These are phyloP conservation scores for Rhinolophus ferrumequinum DNA, from an alignment of 2,113 vertebrate species.

Conservation along the genomic window DNA sequence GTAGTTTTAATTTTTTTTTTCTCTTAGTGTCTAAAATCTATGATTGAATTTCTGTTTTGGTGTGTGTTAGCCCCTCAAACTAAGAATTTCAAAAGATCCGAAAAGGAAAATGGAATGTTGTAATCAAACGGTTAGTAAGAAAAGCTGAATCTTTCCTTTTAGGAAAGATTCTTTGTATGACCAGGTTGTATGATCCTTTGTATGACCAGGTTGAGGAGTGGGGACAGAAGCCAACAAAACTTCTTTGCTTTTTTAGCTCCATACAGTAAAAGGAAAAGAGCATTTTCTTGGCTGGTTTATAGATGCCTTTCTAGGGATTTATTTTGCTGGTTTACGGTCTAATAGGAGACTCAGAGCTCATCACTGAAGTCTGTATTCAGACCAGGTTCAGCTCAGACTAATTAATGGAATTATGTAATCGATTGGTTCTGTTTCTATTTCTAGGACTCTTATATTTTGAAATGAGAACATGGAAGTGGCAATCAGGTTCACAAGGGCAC, in stretches of 20 bases:
- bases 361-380: not conserved
- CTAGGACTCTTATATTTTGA: slow-evolving; percentile 56
- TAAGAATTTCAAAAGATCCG: not conserved
- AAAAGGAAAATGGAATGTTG: not conserved
- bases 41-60: not conserved
- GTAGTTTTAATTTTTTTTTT: not conserved
- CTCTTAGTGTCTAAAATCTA: not conserved
- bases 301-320: not conserved
- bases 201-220: not conserved
- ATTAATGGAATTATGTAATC: slow-evolving; percentile 70
- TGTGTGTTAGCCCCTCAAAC: not conserved
- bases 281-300: not conserved
- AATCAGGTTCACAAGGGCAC: slow-evolving; percentile 44
- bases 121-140: not conserved
- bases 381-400: slow-evolving; percentile 53
- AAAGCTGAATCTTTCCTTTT: not conserved
- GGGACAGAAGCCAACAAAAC: not conserved
- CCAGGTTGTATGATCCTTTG: not conserved
- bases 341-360: not conserved
- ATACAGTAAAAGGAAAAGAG: not conserved
- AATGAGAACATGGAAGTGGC: slow-evolving; percentile 44
- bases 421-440: slow-evolving; percentile 67
- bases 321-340: not conserved
- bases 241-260: not conserved
- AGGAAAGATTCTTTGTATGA: not conserved